Base-by-base conservation (phyloP, 2,797 vertebrate genomes). In the Premnoplex brunnescens region DNA sequence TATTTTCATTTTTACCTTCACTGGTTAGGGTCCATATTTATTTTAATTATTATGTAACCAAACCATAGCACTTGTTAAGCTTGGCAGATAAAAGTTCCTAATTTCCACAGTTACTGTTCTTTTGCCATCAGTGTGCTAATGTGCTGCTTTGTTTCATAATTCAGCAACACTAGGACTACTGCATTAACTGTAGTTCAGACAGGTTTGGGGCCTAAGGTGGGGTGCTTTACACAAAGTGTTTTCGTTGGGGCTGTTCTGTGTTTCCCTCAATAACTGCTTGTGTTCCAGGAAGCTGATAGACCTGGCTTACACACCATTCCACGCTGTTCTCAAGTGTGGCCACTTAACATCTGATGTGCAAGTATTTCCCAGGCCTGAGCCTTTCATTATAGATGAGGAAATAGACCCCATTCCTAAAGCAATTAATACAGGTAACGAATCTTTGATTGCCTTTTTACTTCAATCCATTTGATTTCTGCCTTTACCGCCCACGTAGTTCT, bases 281-380 rank as follows among this genome's bases (percentile, higher is more conserved):
- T 96, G 89, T 96, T 97, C 66, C 97, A 99, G 99, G 93, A 99
- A 99, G 97, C 97, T 99, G 79, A 99, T 99, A 88, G 99, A 99
- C 88, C 95, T 99, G 81, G 99, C 99, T 4, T 99, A 99, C 84
- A 99, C 99, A 9, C 99, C 99, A 34, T 99, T 99, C 98, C 99
- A 99, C 14, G 99, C 99, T 37, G 98, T 99, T 55, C 98, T 99
- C 91, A 99, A 99, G 94, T 99, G 99, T 89, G 99, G 99, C 85
- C 99, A 99, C 97, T 97, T 99, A 89, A 98, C 99, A 2, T 99
- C 99, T 36, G 99, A 99, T 14, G 99, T 99, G 81, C 99, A 99
- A 97, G 99, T 99, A 68, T 99, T 99, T 97, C 99, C 99, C 85
- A 98, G 99, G 68, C 99, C 99, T 51, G 99, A 99, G 83, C 99